Percentiles rank a stretch among this genome's conserved stretches.
phyloP scores from a whole-genome alignment of 2,888 invertebrate genomes.

The Torymus tubicola region DNA sequence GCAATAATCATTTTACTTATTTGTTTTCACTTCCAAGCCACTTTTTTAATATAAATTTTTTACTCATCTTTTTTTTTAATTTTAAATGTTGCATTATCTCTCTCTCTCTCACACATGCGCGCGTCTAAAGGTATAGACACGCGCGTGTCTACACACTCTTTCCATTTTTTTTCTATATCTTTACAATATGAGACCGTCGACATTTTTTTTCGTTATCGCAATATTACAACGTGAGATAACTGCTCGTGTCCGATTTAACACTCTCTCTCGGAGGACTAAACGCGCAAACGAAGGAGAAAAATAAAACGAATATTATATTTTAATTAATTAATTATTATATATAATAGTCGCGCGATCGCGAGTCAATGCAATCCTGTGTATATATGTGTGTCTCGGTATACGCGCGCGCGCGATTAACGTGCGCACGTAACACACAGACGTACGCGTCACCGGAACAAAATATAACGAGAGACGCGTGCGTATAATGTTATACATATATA shows the following conservation, averaged over 20 bases:
- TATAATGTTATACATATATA: not conserved
- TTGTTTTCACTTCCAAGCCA: too few species aligned
- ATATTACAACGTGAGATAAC: constrained; percentile 48
- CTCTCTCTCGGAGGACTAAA: constrained; percentile 57
- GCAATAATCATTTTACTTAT: not conserved
- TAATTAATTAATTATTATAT: constrained; percentile 18
- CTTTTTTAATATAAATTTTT: too few species aligned
- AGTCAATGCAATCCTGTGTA: too few species aligned
- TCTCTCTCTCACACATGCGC: not conserved
- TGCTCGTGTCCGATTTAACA: constrained; percentile 57
- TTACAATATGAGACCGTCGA: constrained; percentile 54
- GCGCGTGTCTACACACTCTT: constrained; percentile 1
- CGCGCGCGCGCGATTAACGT: constrained; percentile 17
- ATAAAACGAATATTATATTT: constrained; percentile 25
- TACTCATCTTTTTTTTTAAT: too few species aligned
- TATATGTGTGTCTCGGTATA: too few species aligned
- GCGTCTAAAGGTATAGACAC: constrained; percentile 6
- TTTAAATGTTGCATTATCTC: not conserved
- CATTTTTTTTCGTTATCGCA: constrained; percentile 40
- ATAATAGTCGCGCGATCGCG: too few species aligned
- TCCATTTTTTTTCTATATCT: constrained; percentile 7
- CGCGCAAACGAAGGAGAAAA: constrained; percentile 40
- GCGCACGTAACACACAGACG: not conserved
- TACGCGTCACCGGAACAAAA: constrained; percentile 14
- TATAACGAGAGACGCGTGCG: constrained; percentile 41